These are phyloP conservation scores for Marasmarcha lunaedactyla DNA, from an alignment of 2,888 invertebrate genomes.

Conservation along the genomic window DNA sequence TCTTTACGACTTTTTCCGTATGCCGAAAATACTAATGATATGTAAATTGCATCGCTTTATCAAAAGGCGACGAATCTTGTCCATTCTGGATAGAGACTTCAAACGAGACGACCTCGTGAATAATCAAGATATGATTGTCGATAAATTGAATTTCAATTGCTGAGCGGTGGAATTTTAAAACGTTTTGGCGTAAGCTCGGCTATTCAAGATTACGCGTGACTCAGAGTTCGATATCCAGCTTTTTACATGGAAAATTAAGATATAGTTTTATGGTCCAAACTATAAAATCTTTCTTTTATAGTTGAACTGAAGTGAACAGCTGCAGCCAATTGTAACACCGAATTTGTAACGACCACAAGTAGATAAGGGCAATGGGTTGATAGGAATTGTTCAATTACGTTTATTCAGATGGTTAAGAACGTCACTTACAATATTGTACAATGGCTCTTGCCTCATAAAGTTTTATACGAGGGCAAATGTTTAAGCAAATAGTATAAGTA, in stretches of 20 bases:
- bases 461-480: not conserved
- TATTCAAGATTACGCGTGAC: slow-evolving; percentile 1
- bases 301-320: slow-evolving; percentile 18
- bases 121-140: no score
- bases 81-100: no score
- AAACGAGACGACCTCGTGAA: no score
- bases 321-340: slow-evolving; percentile 36
- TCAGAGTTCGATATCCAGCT: no score
- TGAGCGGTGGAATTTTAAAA: no score
- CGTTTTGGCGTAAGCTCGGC: not conserved
- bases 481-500: no score
- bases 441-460: slow-evolving; percentile 37
- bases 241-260: no score
- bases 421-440: slow-evolving; percentile 57
- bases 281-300: no score
- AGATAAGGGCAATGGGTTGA: slow-evolving; percentile 60
- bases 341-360: slow-evolving; percentile 28
- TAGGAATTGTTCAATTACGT: slow-evolving; percentile 63
- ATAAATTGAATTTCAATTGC: no score
- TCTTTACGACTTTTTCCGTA: not conserved
- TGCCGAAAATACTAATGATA: not conserved
- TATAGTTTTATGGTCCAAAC: no score
- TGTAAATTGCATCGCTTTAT: not conserved
- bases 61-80: no score
- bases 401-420: slow-evolving; percentile 61